Percentiles rank a stretch among this genome's conserved stretches.
These are phyloP conservation scores for Drosophila picticornis DNA, from an alignment of 2,888 invertebrate species.

Conservation along the genomic window DNA sequence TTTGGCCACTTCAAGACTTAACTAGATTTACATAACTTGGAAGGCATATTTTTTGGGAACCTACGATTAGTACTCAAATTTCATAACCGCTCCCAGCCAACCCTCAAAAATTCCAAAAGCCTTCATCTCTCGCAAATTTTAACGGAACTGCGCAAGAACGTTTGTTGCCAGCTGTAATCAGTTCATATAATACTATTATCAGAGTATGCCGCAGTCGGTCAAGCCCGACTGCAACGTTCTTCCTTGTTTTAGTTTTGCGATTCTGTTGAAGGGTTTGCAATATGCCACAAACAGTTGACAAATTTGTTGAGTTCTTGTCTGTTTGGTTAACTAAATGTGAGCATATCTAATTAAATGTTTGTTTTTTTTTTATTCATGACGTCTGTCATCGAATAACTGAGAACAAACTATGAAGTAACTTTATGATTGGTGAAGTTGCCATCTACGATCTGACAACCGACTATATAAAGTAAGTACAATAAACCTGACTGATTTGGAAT, in stretches of 20 bases:
- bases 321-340: constrained; percentile 31
- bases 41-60: neutral
- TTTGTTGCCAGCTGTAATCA: neutral
- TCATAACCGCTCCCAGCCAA: too few relatives aligned
- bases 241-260: neutral
- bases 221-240: neutral
- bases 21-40: neutral
- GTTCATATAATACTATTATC: neutral
- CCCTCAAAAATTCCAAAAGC: too few relatives aligned
- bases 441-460: neutral
- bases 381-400: constrained; percentile 1
- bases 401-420: neutral
- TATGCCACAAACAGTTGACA: constrained; percentile 29
- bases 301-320: neutral
- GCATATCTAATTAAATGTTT: constrained; percentile 11
- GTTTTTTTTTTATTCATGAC: constrained; percentile 58
- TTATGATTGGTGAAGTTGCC: neutral
- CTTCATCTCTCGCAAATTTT: too few relatives aligned
- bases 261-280: constrained; percentile 43
- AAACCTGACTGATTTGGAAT: neutral
- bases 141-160: neutral
- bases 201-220: neutral
- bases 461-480: too few relatives aligned
- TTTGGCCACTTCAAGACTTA: neutral
- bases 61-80: neutral